phyloP scores from a whole-genome alignment of 2,113 vertebrate genomes.

The human region GRCh38 chr1:231200001-231200500 shows the following conservation, averaged over 20 bases:
- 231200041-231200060: not conserved
- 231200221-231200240: conserved; percentile 98
- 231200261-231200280: not conserved
- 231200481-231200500: not conserved
- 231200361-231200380: not conserved
- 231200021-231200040: accelerated
- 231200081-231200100: accelerated
- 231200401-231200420: not conserved
- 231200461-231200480: not conserved
- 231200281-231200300: not conserved
- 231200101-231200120: accelerated
- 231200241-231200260: conserved; percentile 98
- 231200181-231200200: conserved; percentile 98
- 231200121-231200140: not conserved
- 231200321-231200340: not conserved
- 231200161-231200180: conserved; percentile 98
- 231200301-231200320: accelerated
- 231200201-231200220: conserved; percentile 98
- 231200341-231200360: not conserved
- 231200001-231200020: no score
- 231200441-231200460: not conserved
- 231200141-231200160: conserved; percentile 95
- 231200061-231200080: not conserved
- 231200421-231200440: not conserved
- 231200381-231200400: not conserved